phyloP scores from a whole-genome alignment of 2,113 vertebrate species.

The Oryzias curvinotus region DNA sequence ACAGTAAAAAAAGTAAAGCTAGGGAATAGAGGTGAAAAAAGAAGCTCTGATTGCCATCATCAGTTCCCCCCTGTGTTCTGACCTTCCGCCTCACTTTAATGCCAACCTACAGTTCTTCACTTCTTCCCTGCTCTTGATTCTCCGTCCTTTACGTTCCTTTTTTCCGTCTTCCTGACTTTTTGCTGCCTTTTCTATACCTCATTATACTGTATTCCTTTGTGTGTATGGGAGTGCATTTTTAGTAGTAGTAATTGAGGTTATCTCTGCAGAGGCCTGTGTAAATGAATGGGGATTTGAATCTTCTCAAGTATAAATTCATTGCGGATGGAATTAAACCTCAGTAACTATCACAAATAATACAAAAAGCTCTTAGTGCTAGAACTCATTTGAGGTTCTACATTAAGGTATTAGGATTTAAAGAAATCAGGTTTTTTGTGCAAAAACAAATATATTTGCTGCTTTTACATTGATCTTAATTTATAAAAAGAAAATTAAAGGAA shows the following conservation, averaged over 20 bases:
- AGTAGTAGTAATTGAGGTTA: constrained; percentile 65
- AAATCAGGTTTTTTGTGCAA: too few species aligned
- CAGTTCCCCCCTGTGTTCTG: constrained; percentile 30
- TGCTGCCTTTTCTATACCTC: constrained; percentile 24
- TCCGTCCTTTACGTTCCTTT: constrained; percentile 33
- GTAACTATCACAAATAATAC: constrained; percentile 42
- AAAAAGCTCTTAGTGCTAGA: constrained; percentile 34
- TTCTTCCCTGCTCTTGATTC: constrained; percentile 11
- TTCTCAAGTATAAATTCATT: constrained; percentile 40
- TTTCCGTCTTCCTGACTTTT: constrained; percentile 25
- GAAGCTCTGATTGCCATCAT: constrained; percentile 38
- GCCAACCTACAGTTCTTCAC: constrained; percentile 21
- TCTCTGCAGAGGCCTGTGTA: constrained; percentile 52
- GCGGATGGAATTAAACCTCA: constrained; percentile 40
- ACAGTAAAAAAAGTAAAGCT: neutral
- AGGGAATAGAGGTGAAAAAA: neutral
- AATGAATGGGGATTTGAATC: constrained; percentile 47
- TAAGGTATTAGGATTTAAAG: too few species aligned
- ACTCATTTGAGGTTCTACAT: constrained; percentile 31
- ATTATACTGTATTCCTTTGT: constrained; percentile 14
- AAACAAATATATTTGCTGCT: too few species aligned
- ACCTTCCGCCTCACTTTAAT: constrained; percentile 54
- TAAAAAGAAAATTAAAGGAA: too few species aligned
- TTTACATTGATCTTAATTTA: too few species aligned
- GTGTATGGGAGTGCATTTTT: constrained; percentile 12